phyloP scores from a whole-genome alignment of 2,888 invertebrate species.

The Coenonympha glycerion region DNA sequence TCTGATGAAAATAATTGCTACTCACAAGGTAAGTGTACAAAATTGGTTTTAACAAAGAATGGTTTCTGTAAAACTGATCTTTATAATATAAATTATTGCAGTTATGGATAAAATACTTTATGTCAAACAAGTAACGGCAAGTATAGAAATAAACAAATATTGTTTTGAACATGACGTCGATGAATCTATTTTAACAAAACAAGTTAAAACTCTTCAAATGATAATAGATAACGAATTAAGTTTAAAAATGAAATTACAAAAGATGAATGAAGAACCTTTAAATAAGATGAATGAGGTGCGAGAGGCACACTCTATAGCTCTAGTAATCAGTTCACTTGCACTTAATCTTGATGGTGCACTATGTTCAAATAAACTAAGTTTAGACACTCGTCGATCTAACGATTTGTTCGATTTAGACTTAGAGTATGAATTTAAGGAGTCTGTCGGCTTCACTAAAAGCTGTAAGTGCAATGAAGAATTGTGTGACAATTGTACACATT shows the following conservation, averaged over 20 bases:
- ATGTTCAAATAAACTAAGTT: slow-evolving; percentile 33
- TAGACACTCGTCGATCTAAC: slow-evolving; percentile 20
- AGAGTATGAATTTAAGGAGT: slow-evolving; percentile 21
- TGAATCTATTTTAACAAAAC: slow-evolving; percentile 33
- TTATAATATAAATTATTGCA: slow-evolving; percentile 34
- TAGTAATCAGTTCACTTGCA: slow-evolving; percentile 42
- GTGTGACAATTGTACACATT: slow-evolving; percentile 41
- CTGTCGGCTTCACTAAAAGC: slow-evolving; percentile 32
- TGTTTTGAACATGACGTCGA: slow-evolving; percentile 36
- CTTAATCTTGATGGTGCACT: slow-evolving; percentile 40
- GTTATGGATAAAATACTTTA: slow-evolving; percentile 38
- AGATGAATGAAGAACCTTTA: too few species aligned
- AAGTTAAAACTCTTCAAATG: slow-evolving; percentile 35
- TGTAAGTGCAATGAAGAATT: slow-evolving; percentile 43
- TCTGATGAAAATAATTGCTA: slow-evolving; percentile 53
- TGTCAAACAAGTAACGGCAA: slow-evolving; percentile 36
- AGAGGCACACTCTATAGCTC: slow-evolving; percentile 36
- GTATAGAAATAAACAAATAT: slow-evolving; percentile 35
- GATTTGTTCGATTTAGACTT: slow-evolving; percentile 18
- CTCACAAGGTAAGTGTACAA: slow-evolving; percentile 38
- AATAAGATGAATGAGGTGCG: not conserved
- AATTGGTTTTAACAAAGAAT: not conserved
- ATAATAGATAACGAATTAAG: slow-evolving; percentile 40
- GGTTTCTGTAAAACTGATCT: not conserved
- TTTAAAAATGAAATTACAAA: slow-evolving; percentile 41